A percentile compares a stretch with the other conserved stretches of the same genome.
Conservation (phyloP, 2,888 invertebrate genomes). For the Amblyjoppa fuscipennis region DNA sequence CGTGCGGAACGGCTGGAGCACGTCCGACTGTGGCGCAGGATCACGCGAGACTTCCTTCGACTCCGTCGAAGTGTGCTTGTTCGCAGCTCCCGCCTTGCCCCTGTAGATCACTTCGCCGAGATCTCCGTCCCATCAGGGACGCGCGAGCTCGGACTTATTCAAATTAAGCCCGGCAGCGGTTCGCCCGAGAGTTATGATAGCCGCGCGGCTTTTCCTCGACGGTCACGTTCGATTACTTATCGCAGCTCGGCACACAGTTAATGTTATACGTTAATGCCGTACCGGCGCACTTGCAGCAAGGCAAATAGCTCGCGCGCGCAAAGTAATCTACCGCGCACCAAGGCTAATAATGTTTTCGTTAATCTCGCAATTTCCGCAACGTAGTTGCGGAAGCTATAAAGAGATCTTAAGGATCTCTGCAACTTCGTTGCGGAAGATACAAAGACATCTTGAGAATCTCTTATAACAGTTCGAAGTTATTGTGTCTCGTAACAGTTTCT, state of each 20-base stretch:
- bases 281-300: background rate
- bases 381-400: too few species aligned
- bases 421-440: too few species aligned
- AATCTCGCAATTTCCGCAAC: background rate
- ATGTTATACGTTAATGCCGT: background rate
- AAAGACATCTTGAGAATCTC: too few species aligned
- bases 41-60: constrained; percentile 67
- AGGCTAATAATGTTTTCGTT: background rate
- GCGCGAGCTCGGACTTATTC: constrained; percentile 39
- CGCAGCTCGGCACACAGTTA: background rate
- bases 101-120: constrained; percentile 32
- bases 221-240: constrained; percentile 31
- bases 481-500: too few species aligned
- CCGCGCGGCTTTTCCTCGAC: constrained; percentile 42
- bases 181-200: constrained; percentile 33
- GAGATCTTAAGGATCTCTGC: too few species aligned
- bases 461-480: too few species aligned
- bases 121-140: constrained; percentile 38
- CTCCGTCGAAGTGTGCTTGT: background rate
- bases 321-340: background rate
- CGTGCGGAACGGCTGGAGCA: constrained; percentile 20
- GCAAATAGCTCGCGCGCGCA: background rate
- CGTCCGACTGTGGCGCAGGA: constrained; percentile 36
- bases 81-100: background rate
- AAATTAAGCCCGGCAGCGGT: constrained; percentile 27